Evolutionary conservation across 1,140 invertebrate species (phyloP).

Genomic region (Drosophila pectinifera): DNA sequence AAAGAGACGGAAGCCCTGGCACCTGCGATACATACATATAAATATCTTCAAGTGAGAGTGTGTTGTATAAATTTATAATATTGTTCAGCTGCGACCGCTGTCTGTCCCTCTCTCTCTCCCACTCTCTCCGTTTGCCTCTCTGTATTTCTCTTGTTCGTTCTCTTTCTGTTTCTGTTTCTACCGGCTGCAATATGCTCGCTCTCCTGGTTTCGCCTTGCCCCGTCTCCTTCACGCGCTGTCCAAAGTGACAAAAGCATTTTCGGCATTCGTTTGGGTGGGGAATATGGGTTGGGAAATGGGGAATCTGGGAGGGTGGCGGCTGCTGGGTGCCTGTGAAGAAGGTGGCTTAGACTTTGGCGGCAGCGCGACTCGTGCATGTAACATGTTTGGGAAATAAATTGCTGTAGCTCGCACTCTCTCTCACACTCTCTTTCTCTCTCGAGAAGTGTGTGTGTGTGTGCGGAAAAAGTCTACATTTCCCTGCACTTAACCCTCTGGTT

Average conservation of each 20-base stretch:
- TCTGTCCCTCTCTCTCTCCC: conserved; percentile 9
- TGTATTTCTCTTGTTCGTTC: conserved; percentile 7
- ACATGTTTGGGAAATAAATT: conserved; percentile 65
- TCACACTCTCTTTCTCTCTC: neutral
- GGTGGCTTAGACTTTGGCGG: conserved; percentile 29
- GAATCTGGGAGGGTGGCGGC: neutral
- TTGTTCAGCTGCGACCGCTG: conserved; percentile 55
- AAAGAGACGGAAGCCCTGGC: conserved; percentile 36
- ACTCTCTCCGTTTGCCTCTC: conserved; percentile 6
- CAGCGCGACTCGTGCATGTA: conserved; percentile 42
- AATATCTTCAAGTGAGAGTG: conserved; percentile 29
- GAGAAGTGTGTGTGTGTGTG: neutral
- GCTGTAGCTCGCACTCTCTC: conserved; percentile 27
- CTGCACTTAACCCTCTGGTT: conserved; percentile 26
- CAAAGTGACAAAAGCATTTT: conserved; percentile 68
- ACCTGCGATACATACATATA: conserved; percentile 17
- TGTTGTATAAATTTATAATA: conserved; percentile 70
- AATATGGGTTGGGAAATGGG: conserved; percentile 11
- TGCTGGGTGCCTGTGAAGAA: conserved; percentile 1
- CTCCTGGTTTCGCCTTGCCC: conserved; percentile 19
- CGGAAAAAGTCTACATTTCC: conserved; percentile 32
- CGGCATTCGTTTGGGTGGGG: conserved; percentile 14
- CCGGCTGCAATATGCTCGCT: conserved; percentile 59
- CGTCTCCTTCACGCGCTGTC: conserved; percentile 26
- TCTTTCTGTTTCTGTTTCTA: conserved; percentile 28